Evolutionary conservation across 2,113 vertebrate genomes (phyloP).

Genomic region (Suricata suricatta): DNA sequence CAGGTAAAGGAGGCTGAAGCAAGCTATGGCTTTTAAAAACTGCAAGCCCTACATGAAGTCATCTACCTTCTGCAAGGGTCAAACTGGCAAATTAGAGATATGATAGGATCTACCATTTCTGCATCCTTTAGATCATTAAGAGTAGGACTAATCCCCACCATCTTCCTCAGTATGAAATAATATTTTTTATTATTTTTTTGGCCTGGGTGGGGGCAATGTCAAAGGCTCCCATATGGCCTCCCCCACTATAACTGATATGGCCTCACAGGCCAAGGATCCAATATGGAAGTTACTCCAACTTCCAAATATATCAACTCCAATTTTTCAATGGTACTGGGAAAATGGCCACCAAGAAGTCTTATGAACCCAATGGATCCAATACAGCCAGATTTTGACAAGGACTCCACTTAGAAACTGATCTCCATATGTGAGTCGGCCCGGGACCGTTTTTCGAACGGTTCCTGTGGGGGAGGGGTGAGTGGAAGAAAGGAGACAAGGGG

Average conservation of each 20-base stretch:
- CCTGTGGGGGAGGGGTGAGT: no score
- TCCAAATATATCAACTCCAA: not conserved
- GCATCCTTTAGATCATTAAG: not conserved
- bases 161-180: not conserved
- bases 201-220: not conserved
- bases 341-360: not conserved
- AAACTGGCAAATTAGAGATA: not conserved
- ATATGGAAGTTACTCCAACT: not conserved
- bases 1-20: not conserved
- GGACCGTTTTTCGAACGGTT: no score
- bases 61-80: not conserved
- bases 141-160: not conserved
- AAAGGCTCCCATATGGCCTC: not conserved
- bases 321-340: not conserved
- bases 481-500: no score
- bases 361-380: not conserved
- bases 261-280: not conserved
- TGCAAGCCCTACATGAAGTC: not conserved
- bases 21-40: not conserved
- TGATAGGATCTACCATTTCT: not conserved
- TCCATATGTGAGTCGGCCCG: no score
- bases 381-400: not conserved
- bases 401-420: not conserved
- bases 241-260: not conserved
- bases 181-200: not conserved